Evolutionary conservation across 2,797 vertebrate genomes (phyloP).

Genomic region (Gallirallus australis): DNA sequence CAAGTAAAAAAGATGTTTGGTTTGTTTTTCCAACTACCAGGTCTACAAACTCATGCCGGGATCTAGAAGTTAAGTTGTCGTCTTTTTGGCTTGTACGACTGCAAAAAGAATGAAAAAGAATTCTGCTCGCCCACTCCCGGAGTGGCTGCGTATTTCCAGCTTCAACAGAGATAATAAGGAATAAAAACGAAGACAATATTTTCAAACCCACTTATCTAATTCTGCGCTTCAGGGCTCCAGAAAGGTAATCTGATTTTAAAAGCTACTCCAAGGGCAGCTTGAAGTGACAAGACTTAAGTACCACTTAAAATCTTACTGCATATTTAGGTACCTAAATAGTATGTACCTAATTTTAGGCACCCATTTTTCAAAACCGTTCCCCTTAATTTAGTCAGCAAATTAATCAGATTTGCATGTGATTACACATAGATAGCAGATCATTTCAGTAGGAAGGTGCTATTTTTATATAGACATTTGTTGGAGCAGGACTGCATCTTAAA

Average conservation of each 20-base stretch:
- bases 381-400: conserved; percentile 66
- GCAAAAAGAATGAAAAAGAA: not conserved
- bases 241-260: conserved; percentile 59
- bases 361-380: conserved; percentile 43
- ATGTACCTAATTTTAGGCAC: conserved; percentile 55
- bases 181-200: conserved; percentile 60
- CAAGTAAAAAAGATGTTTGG: conserved; percentile 44
- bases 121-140: not conserved
- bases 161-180: conserved; percentile 31
- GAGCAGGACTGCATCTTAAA: conserved; percentile 37
- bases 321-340: conserved; percentile 54
- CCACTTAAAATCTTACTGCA: conserved; percentile 14
- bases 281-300: conserved; percentile 41
- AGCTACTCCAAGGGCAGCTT: conserved; percentile 30
- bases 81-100: conserved; percentile 20
- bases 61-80: conserved; percentile 56
- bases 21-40: conserved; percentile 66
- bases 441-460: conserved; percentile 68
- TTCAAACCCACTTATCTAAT: conserved; percentile 46
- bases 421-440: conserved; percentile 54
- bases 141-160: not conserved
- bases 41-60: conserved; percentile 54
- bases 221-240: not conserved
- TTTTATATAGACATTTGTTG: conserved; percentile 53
- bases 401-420: conserved; percentile 70